Percentiles rank a stretch among this genome's conserved stretches.
Evolutionary conservation across 1,140 invertebrate genomes (phyloP).

Genomic region (Dreissena polymorpha): DNA sequence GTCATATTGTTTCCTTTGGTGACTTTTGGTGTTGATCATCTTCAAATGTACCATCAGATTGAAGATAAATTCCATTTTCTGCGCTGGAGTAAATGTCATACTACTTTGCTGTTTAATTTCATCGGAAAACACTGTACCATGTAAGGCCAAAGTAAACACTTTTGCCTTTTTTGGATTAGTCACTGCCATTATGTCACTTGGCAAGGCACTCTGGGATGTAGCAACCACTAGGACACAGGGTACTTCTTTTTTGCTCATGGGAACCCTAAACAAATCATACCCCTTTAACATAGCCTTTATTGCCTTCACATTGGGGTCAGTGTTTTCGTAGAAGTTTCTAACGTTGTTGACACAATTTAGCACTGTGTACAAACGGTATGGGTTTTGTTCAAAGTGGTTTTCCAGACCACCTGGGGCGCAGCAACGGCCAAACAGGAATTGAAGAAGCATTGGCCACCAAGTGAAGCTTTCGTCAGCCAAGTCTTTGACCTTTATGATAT

Average conservation of each 20-base stretch:
- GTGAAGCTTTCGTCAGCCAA: not conserved
- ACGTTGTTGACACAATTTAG: not conserved
- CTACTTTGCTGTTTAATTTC: not conserved
- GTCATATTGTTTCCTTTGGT: too few relatives aligned
- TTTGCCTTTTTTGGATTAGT: not conserved
- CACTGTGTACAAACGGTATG: not conserved
- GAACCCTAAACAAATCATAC: not conserved
- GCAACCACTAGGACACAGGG: not conserved
- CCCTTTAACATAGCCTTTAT: not conserved
- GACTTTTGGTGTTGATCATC: not conserved
- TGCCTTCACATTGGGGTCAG: not conserved
- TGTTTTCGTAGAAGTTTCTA: not conserved
- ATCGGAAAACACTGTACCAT: not conserved
- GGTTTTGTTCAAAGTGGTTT: not conserved
- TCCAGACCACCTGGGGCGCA: not conserved
- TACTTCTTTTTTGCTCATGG: not conserved
- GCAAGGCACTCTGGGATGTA: not conserved
- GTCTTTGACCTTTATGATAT: not conserved
- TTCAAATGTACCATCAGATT: not conserved
- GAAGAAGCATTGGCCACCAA: not conserved
- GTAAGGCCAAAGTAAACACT: not conserved
- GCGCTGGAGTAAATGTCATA: not conserved
- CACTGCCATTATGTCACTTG: not conserved
- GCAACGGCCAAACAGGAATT: not conserved
- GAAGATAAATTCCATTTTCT: conserved; percentile 3